Evolutionary conservation across 2,888 invertebrate genomes (phyloP), one percentile per base, ranked within the genome.

Genomic region (Galeopsomyia nigrocyanea): DNA sequence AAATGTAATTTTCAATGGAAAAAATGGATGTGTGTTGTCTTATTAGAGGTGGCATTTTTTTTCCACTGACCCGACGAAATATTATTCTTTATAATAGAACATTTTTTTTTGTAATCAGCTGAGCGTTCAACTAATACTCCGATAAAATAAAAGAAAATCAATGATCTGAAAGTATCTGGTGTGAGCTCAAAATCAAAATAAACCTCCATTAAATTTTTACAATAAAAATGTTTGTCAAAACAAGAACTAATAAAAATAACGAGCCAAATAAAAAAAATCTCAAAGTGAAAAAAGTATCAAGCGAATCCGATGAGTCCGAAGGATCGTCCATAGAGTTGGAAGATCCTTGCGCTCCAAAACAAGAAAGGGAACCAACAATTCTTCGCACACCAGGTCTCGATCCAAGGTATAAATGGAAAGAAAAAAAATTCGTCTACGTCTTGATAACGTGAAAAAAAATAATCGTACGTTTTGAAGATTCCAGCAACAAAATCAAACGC

Each of bases 401-500:
- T 76, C 82, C 82, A 17, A 78, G 82, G 82, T 80, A 39, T 10
- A 69, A 53, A 61, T 57, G 21, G 73, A 31, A 13, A 6, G 1
- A 46, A 46, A 39, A 26, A 39, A 47, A 53, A 55, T 17, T 60
- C 26, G 19, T 17, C 9, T n/a, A 51, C 19, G 16, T 49, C 46
- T 49, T 13, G 3, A 49, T 62, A 26, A 39, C 5, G 39, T 1
- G 10, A 3, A 39, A 39, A 39, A 39, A 1, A 39, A 39, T 39
- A 10, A 39, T 39, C 1, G 5, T 39, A 39, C 31, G 31, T 31
- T 31, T 72, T 57, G 46, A 62, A 85, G 85, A 73, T 86, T 86
- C 73, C 86, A 86, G 70, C 83, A 86, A 71, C 78, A 78, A 61
- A 80, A 86, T 74, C 83, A 84, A 76, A 84, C 85, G 0, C 9